These are phyloP conservation scores for Caenorhabditis angaria DNA, from an alignment of 2,888 invertebrate species.

Conservation along the genomic window DNA sequence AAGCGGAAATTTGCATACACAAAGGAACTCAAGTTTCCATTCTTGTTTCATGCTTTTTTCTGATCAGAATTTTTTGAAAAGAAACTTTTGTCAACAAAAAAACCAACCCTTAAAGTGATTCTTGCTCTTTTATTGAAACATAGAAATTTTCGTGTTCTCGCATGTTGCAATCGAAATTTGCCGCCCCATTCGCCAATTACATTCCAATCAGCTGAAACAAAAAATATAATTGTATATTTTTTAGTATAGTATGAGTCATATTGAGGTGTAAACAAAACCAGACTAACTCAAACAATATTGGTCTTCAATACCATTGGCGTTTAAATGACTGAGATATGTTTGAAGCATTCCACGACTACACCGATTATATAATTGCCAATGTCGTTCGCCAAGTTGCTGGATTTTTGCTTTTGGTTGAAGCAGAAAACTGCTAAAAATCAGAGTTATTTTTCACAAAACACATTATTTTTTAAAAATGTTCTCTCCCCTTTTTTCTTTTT, in stretches of 20 bases:
- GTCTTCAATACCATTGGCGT: constrained; percentile 38
- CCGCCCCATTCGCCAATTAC: constrained; percentile 36
- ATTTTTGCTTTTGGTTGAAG: constrained; percentile 16
- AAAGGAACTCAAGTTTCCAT: not conserved
- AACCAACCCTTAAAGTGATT: constrained; percentile 25
- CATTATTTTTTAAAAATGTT: not conserved
- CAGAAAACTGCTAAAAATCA: constrained; percentile 14
- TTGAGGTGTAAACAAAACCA: not conserved
- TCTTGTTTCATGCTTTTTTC: not conserved
- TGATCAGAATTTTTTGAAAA: not conserved
- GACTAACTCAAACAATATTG: constrained; percentile 44
- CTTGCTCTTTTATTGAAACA: constrained; percentile 48
- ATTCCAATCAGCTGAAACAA: constrained; percentile 51
- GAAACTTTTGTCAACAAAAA: not conserved
- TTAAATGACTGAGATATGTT: constrained; percentile 37
- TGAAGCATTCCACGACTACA: constrained; percentile 50
- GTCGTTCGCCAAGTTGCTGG: constrained; percentile 20
- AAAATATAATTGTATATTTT: too few species aligned
- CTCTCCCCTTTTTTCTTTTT: not conserved
- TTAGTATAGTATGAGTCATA: not conserved
- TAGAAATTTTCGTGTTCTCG: constrained; percentile 41
- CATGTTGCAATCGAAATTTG: constrained; percentile 44
- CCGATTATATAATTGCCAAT: constrained; percentile 50
- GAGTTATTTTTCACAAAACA: not conserved
- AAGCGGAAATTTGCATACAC: not conserved